Evolutionary conservation across 2,113 vertebrate species (phyloP), one percentile per base, ranked within the genome.

Genomic region (Actinemys pallida): DNA sequence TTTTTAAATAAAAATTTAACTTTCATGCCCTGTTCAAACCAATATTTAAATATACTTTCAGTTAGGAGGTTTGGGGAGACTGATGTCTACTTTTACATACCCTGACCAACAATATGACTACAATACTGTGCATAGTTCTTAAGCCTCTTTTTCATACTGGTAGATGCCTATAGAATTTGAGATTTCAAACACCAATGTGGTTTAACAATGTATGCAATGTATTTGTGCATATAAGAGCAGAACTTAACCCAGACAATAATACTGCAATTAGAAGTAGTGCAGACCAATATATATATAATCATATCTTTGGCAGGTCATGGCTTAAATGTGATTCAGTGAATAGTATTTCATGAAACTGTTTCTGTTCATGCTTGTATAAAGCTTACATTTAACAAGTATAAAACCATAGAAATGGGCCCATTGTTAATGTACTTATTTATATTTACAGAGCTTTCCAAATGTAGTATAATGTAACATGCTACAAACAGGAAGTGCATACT

Each of bases 261-360:
- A 22, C 72, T 93, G 49, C 50, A 92, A 93, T 96, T 88, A 92
- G 69, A 25, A 86, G 52, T 35, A 69, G 45, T 24, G 12, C 10
- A 78, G 49, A 56, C 14, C 83, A 89, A 14, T 25, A 56, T 56
- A 56, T 56, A 56, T 53, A 53, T 52, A 47, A 49, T 49, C 7
- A 57, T 57, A 57, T 27, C 25, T 57, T 57, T 57, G 24, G 24
- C 10, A 12, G 56, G 4, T 25, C 25, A 57, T 14, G 5, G 57
- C 57, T 59, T 59, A 59, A 59, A 59, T 59, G 27, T 59, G 57
- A 29, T 31, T 29, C 27, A 59, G 57, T 29, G 57, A 59, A 59
- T 31, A 59, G 57, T 59, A 14, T 59, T 59, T 59, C 57, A 59
- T 59, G 27, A 31, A 12, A 31, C 57, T 31, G 54, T 8, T 93